Base-by-base conservation (phyloP, 1,140 invertebrate species). In the Berghia stephanieae region DNA sequence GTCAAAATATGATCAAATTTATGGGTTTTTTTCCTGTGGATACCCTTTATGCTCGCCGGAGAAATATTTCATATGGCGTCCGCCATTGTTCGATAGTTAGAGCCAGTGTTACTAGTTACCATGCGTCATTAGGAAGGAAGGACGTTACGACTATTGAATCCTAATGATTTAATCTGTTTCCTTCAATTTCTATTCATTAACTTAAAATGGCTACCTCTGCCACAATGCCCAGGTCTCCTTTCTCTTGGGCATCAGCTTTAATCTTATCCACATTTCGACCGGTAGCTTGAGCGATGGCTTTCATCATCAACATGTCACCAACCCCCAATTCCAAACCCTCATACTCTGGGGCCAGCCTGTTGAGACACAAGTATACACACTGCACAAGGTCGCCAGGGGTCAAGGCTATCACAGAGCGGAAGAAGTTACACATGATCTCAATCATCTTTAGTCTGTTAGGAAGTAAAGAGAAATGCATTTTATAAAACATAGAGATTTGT, bases 271-370 rank as follows among this genome's bases (percentile, higher is more conserved):
- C 81, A 66, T 93, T 93, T 83, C 96, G 91, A 8, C 88, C 88
- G 55, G 96, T 98, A 60, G 95, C 94, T 88, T 97, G 94, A 34
- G 95, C 96, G 67, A 99, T 94, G 0, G 97, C 96, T 91, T 98
- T 99, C 82, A 91, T 96, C 8, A 99, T 89, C 72, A 95, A 94
- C 0, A 93, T 95, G 85, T 99, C 98, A 4, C 98, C 98, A 67
- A 99, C 93, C 13, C 98, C 98, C 27, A 97, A 89, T 87, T 97
- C 96, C 27, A 96, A 83, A 18, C 90, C 91, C 90, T 97, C 94
- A 89, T 98, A 99, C 2, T 96, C 95, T 0, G 98, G 98, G 3
- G 95, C 97, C 55, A 99, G 88, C 89, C 97, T 94, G 91, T 99
- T 99, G 0, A 99, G 91, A 88, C 96, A 98, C 43, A 99, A 89